These are phyloP conservation scores for Crematogaster levior DNA, from an alignment of 2,888 invertebrate species.

Conservation along the genomic window DNA sequence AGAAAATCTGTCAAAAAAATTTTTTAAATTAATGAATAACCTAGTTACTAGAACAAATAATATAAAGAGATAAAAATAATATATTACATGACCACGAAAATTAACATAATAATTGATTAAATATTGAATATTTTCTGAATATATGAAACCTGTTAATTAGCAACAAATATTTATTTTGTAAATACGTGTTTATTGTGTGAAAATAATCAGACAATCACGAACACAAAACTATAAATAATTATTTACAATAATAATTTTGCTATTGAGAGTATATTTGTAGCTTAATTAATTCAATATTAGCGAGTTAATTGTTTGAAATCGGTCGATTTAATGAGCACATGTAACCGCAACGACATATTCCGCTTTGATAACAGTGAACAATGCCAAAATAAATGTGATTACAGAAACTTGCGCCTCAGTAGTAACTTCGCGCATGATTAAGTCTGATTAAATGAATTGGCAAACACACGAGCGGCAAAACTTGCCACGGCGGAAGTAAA, in stretches of 20 bases:
- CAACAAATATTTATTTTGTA: background rate
- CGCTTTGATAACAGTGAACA: background rate
- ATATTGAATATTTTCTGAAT: background rate
- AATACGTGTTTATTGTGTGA: background rate
- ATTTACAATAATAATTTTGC: background rate
- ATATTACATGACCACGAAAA: background rate
- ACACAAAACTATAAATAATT: background rate
- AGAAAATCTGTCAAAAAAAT: background rate
- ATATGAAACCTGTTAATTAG: background rate
- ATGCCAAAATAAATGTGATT: background rate
- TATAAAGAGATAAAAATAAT: background rate
- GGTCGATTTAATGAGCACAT: background rate
- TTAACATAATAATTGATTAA: background rate
- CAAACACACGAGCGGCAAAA: background rate
- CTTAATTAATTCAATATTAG: slow-evolving; percentile 7
- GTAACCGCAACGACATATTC: background rate
- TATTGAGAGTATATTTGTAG: background rate
- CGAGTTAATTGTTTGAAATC: background rate
- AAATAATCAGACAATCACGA: background rate
- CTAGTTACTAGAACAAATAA: background rate
- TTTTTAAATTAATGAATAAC: background rate
- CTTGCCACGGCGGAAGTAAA: background rate
- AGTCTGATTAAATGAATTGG: slow-evolving; percentile 4
- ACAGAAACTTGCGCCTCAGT: background rate
- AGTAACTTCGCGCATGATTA: slow-evolving; percentile 6